Evolutionary conservation across 2,888 invertebrate species (phyloP).

Genomic region (Lithosia quadra): DNA sequence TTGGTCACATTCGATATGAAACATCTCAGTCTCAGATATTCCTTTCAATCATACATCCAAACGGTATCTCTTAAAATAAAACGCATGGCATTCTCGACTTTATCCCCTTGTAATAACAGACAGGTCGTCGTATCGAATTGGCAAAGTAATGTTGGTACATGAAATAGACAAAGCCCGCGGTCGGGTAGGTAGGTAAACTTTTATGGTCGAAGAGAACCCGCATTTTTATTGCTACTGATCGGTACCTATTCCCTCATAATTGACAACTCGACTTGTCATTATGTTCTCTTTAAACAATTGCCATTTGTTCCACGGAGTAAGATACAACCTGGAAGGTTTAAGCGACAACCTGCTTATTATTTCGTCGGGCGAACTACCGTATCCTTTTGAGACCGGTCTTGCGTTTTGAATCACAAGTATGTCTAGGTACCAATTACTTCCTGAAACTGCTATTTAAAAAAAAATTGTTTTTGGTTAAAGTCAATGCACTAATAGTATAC

Average conservation of each 20-base stretch:
- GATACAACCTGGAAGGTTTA: slow-evolving; percentile 41
- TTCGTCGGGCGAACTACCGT: slow-evolving; percentile 18
- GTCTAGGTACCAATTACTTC: not conserved
- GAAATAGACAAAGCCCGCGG: slow-evolving; percentile 75
- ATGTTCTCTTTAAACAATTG: slow-evolving; percentile 80
- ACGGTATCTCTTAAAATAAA: slow-evolving; percentile 27
- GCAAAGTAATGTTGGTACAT: slow-evolving; percentile 55
- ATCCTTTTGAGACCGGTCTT: not conserved
- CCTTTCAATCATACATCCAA: slow-evolving; percentile 49
- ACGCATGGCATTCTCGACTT: slow-evolving; percentile 58
- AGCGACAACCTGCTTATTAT: slow-evolving; percentile 36
- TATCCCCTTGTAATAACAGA: slow-evolving; percentile 59
- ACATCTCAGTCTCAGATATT: slow-evolving; percentile 44
- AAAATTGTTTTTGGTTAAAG: not conserved
- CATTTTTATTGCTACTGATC: slow-evolving; percentile 85
- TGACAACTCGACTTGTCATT: slow-evolving; percentile 84
- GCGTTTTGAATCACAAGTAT: not conserved
- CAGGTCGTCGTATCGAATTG: slow-evolving; percentile 50
- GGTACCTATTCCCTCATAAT: slow-evolving; percentile 86
- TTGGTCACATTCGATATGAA: slow-evolving; percentile 36
- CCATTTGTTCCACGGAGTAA: slow-evolving; percentile 55
- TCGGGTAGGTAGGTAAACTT: slow-evolving; percentile 82
- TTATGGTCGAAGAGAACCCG: slow-evolving; percentile 82
- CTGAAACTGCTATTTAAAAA: too few species aligned
- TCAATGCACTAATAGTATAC: not conserved